phyloP scores from a whole-genome alignment of 2,888 invertebrate genomes.

The Amorpha juglandis region DNA sequence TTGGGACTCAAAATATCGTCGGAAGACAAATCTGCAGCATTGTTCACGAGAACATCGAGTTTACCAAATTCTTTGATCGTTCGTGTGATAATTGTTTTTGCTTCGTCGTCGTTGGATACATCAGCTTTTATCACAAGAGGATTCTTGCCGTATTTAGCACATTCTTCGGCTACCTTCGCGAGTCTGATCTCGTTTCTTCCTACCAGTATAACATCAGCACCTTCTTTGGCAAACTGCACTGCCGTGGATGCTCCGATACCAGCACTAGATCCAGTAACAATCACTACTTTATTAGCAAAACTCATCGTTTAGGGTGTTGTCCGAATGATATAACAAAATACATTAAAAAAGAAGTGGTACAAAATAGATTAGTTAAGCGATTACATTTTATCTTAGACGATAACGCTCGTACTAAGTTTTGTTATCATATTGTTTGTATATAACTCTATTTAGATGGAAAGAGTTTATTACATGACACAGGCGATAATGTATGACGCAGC shows the following conservation, averaged over 20 bases:
- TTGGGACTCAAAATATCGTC: conserved; percentile 38
- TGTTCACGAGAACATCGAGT: conserved; percentile 52
- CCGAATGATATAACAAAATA: background rate
- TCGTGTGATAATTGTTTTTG: conserved; percentile 38
- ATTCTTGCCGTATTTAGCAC: conserved; percentile 37
- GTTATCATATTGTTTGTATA: no score
- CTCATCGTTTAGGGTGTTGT: conserved; percentile 38
- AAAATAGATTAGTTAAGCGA: no score
- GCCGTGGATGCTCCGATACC: conserved; percentile 53
- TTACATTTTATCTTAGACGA: no score
- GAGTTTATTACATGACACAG: no score
- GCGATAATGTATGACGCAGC: no score
- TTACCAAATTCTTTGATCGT: conserved; percentile 45
- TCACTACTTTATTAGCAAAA: conserved; percentile 49
- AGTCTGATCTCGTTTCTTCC: conserved; percentile 38
- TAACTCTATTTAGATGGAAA: no score
- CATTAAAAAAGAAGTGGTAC: background rate
- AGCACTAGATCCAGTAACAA: conserved; percentile 52
- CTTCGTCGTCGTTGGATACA: conserved; percentile 43
- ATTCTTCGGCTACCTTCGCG: conserved; percentile 30
- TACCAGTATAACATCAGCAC: conserved; percentile 38
- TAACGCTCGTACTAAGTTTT: no score
- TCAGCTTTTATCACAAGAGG: conserved; percentile 44
- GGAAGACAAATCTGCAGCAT: conserved; percentile 43
- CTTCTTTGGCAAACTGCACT: conserved; percentile 44